Evolutionary conservation across 2,888 invertebrate species (phyloP), one percentile per base, ranked within the genome.

Genomic region (Panzeria rudis): DNA sequence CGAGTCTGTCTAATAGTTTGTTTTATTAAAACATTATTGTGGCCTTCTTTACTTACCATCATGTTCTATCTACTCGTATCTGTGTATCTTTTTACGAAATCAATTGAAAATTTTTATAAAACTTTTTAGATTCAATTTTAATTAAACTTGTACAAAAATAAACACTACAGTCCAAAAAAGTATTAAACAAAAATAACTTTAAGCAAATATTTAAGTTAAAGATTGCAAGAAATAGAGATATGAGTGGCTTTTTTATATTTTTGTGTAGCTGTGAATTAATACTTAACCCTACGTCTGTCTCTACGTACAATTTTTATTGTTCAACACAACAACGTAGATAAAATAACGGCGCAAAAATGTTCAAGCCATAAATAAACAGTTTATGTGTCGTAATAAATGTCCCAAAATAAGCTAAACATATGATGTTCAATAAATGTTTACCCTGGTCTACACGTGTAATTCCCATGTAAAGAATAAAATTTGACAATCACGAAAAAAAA

Each of bases 111-210:
- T 20, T 29, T 50, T 56, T 59, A 38, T 62, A 20, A 73, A 79
- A 75, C 75, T 61, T 80, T 66, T 80, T 66, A 66, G 71, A 71
- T 80, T 66, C 52, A 35, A 59, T 78, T 81, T 81, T 81, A 73
- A 78, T 84, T 81, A 78, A 81, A 81, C 56, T 66, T 56, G 17
- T 20, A 47, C 32, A 66, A 54, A 83, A 73, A 73, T 44, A 78
- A 83, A 83, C 59, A 75, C 35, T 17, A 47, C 15, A 29, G 4
- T 3, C 7, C 13, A 59, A 54, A 66, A 59, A 52, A 77, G 11
- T 29, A n/a, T 38, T 29, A 47, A 61, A 59, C 8, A n/a, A 61
- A 61, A 54, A 79, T 41, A 44, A 17, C 61, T 66, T 25, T 15
- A 38, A 56, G 56, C 20, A 69, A 75, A 66, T 9, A 79, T 52